Base-by-base conservation (phyloP, 1,140 invertebrate genomes). In the Diabrotica virgifera region DNA sequence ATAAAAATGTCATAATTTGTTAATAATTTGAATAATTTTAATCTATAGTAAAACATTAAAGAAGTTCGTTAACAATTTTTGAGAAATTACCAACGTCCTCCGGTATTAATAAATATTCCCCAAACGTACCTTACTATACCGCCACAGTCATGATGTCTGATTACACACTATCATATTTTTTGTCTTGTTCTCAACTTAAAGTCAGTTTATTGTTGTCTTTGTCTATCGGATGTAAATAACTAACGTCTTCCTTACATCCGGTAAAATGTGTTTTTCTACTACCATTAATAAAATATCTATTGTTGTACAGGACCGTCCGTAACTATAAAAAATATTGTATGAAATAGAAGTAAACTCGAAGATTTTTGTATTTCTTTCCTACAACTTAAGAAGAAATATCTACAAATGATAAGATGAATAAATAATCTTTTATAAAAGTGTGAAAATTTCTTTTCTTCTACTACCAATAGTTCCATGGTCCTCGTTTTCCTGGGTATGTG, bases 101-200 rank as follows among this genome's bases (percentile, higher is more conserved):
- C 14, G 35, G 37, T 51, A 66, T 74, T 76, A 72, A 70, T 76
- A 72, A 70, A 70, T 76, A 76, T 76, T 71, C 74, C 56, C 62
- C 56, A 65, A 63, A 50, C 58, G 72, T 70, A 59, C 63, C 64
- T 65, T 72, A 71, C 70, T 70, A 69, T 72, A 63, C 72, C 67
- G 67, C 69, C 67, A 71, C 71, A 24, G 24, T 24, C 24, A 66
- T 71, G 74, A 76, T 76, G 74, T 76, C 74, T 76, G 74, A 76
- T 76, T 76, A 76, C 74, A 74, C 69, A 73, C 74, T 76, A 74
- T 76, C 74, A 76, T 76, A 76, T 76, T 74, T 74, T 76, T 76
- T 67, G 54, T 74, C 70, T 72, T 67, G 56, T 62, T 75, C 56
- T 37, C n/a, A 36, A 60, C 50, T 51, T 52, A 37, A 56, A 51